Conservation (phyloP, 2,797 vertebrate species). For the Chromis chromis region DNA sequence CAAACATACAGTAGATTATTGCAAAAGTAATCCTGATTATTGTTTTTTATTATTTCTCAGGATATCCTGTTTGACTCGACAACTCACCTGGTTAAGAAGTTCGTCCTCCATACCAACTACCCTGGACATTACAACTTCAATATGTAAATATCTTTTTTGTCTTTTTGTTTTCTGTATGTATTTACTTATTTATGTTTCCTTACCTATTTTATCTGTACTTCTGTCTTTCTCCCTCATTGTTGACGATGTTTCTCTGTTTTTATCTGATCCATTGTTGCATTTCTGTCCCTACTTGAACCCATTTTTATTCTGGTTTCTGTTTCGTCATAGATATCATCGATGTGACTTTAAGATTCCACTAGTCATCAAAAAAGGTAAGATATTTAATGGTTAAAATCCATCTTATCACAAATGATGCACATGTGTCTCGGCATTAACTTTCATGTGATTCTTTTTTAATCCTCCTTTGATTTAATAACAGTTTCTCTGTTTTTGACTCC, state of each 20-base stretch:
- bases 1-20: neutral
- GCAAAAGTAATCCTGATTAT: neutral
- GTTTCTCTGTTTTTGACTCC: slow-evolving; percentile 11
- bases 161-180: neutral
- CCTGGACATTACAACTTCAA: slow-evolving; percentile 99
- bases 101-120: slow-evolving; percentile 98
- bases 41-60: slow-evolving; percentile 76
- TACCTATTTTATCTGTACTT: neutral
- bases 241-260: neutral
- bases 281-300: neutral
- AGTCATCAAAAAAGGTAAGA: slow-evolving; percentile 93
- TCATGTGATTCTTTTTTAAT: neutral
- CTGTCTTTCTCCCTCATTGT: no score
- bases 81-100: slow-evolving; percentile 98
- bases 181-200: no score
- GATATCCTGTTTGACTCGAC: slow-evolving; percentile 98
- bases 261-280: neutral
- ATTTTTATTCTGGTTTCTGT: slow-evolving; percentile 8
- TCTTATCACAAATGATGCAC: neutral
- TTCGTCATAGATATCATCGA: slow-evolving; percentile 91
- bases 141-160: slow-evolving; percentile 88
- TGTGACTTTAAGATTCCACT: slow-evolving; percentile 99
- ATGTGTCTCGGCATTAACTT: neutral
- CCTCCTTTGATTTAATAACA: neutral
- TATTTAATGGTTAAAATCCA: neutral